Conservation (phyloP, 2,797 vertebrate species). For the Microchirus variegatus region DNA sequence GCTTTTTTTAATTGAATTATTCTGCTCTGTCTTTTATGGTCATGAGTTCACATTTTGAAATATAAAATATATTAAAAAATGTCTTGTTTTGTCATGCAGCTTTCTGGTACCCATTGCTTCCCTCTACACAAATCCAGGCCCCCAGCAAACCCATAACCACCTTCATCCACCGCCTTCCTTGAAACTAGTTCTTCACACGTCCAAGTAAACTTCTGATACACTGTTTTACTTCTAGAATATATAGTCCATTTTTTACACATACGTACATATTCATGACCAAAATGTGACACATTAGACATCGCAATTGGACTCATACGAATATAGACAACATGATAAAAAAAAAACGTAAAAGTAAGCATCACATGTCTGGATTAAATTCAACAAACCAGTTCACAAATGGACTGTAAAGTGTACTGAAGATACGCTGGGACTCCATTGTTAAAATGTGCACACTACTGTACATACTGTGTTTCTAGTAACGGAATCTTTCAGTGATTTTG, state of each 20-base stretch:
- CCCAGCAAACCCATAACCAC: too few species aligned
- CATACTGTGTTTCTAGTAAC: not conserved
- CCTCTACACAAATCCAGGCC: too few species aligned
- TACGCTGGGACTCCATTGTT: not conserved
- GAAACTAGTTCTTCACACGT: too few species aligned
- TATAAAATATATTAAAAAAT: too few species aligned
- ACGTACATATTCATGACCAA: constrained; percentile 31
- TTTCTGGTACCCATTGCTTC: too few species aligned
- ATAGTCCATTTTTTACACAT: not conserved
- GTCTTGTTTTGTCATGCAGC: too few species aligned
- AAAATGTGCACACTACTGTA: not conserved
- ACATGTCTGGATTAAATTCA: constrained; percentile 8
- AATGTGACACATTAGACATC: constrained; percentile 9
- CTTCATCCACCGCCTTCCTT: too few species aligned
- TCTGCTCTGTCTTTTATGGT: too few species aligned
- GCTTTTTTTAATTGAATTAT: too few species aligned
- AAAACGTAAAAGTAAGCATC: constrained; percentile 9
- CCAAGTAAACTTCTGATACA: too few species aligned
- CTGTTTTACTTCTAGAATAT: too few species aligned
- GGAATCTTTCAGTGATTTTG: constrained; percentile 12
- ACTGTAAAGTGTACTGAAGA: not conserved
- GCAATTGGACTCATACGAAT: constrained; percentile 1
- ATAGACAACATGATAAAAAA: not conserved
- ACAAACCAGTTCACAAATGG: constrained; percentile 8
- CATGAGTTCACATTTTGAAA: too few species aligned